Conservation (phyloP, 2,888 invertebrate genomes). For the Drosophila stalkeri region DNA sequence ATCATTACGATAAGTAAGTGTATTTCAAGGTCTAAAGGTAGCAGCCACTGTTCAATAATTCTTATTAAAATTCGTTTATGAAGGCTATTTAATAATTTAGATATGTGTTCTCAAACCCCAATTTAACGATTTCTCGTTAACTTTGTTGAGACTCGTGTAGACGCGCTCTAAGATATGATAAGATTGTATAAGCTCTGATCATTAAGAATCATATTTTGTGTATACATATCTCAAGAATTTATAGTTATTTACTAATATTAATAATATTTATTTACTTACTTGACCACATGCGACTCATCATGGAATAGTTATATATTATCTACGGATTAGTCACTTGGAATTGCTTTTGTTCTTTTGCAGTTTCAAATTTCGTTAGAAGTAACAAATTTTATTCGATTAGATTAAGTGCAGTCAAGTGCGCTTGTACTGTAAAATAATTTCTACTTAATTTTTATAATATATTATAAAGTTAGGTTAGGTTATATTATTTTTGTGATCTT, state of each 20-base stretch:
- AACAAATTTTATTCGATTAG: conserved; percentile 1
- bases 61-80: not conserved
- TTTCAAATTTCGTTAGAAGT: not conserved
- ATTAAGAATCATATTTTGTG: not conserved
- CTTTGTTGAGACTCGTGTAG: not conserved
- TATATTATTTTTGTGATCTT: not conserved
- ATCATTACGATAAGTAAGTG: not conserved
- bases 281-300: not conserved
- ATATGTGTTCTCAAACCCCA: not conserved
- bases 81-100: not conserved
- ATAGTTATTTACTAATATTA: not conserved
- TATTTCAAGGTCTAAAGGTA: not conserved
- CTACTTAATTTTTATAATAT: not conserved
- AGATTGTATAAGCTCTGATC: not conserved
- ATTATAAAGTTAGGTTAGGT: not conserved
- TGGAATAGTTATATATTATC: not conserved
- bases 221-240: not conserved
- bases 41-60: not conserved
- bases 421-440: not conserved
- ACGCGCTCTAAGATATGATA: not conserved
- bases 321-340: not conserved
- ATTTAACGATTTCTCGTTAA: not conserved
- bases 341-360: not conserved
- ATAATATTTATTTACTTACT: not conserved
- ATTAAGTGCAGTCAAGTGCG: not conserved